These are phyloP conservation scores for Drosophila quadrilineata DNA, from an alignment of 1,140 invertebrate species.

Conservation along the genomic window DNA sequence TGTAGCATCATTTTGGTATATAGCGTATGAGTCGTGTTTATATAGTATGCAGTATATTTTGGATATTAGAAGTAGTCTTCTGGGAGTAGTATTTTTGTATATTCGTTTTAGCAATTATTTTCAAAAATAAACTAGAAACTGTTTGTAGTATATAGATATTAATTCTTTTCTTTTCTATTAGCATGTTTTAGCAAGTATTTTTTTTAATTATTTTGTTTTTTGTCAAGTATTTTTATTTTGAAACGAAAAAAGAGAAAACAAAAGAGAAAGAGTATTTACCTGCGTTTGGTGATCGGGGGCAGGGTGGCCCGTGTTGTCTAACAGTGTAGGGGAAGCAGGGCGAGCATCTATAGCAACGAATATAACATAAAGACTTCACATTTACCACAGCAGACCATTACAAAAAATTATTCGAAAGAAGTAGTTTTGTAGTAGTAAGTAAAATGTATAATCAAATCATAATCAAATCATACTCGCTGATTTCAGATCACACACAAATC, in stretches of 20 bases:
- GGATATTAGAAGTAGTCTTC: conserved; percentile 61
- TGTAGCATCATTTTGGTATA: conserved; percentile 46
- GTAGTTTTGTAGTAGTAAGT: conserved; percentile 73
- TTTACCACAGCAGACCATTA: conserved; percentile 82
- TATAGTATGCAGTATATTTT: conserved; percentile 36
- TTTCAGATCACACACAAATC: conserved; percentile 25
- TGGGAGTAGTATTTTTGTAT: conserved; percentile 34
- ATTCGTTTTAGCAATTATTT: conserved; percentile 47
- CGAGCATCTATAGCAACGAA: conserved; percentile 84
- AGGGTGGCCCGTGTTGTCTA: conserved; percentile 82
- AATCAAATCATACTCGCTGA: background rate
- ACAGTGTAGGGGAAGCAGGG: conserved; percentile 82
- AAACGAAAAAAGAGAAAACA: conserved; percentile 69
- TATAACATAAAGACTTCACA: conserved; percentile 84
- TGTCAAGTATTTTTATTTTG: conserved; percentile 54
- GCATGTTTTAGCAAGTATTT: too few relatives aligned
- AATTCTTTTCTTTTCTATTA: conserved; percentile 27
- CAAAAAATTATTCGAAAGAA: conserved; percentile 81
- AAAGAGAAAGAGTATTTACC: conserved; percentile 82
- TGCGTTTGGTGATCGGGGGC: conserved; percentile 82
- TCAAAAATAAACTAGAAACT: conserved; percentile 56
- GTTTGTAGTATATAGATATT: too few relatives aligned
- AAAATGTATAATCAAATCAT: conserved; percentile 36
- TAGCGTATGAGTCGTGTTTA: conserved; percentile 48
- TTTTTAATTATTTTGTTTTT: conserved; percentile 43